phyloP scores from a whole-genome alignment of 64 coral and sea anemone genomes.

The Pocillopora damicornis region DNA sequence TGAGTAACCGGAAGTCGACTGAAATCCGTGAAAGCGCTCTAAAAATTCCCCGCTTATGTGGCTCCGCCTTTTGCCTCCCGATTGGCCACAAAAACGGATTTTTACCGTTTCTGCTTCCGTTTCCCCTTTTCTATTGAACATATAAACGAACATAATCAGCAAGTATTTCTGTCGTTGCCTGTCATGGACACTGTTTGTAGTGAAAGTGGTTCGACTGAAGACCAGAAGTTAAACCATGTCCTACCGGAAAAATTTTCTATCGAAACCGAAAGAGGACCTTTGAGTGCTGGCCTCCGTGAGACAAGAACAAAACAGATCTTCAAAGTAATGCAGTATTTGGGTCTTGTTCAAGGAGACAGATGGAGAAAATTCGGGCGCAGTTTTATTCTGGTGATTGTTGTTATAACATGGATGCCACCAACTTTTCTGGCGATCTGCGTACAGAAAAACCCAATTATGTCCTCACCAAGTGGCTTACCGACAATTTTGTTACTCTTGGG shows the following conservation, averaged over 20 bases:
- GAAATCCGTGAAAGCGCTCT: too few species aligned
- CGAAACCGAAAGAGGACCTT: slow-evolving; percentile 8
- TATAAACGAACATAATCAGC: too few species aligned
- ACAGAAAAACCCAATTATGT: slow-evolving; percentile 32
- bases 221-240: background rate
- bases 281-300: background rate
- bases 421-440: slow-evolving; percentile 15
- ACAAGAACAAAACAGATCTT: slow-evolving; percentile 19
- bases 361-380: background rate
- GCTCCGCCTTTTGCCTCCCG: too few species aligned
- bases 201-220: background rate
- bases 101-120: too few species aligned
- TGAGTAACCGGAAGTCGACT: too few species aligned
- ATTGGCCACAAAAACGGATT: too few species aligned
- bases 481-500: slow-evolving; percentile 33
- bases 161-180: background rate
- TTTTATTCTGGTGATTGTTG: background rate
- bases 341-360: slow-evolving; percentile 15
- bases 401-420: slow-evolving; percentile 17
- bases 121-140: too few species aligned
- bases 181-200: background rate
- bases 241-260: background rate
- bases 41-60: too few species aligned
- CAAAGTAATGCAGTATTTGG: background rate
- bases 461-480: slow-evolving; percentile 41